Evolutionary conservation across 2,113 vertebrate species (phyloP).

Genomic region (Addax nasomaculatus): DNA sequence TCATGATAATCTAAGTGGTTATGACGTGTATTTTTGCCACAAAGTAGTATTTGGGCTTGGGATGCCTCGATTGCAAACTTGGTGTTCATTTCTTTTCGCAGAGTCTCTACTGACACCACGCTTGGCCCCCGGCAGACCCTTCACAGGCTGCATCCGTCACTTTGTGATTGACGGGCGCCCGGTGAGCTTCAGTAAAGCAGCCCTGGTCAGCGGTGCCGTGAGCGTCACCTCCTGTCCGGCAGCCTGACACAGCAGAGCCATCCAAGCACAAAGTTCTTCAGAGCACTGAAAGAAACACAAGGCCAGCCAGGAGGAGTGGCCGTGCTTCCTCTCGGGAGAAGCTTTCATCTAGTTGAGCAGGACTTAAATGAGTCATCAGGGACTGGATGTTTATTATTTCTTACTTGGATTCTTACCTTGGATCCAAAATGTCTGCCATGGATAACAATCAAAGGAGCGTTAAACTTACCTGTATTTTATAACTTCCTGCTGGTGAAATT

Average conservation of each 20-base stretch:
- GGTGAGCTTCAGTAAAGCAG: slow-evolving; percentile 90
- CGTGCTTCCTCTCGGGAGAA: background rate
- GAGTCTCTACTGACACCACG: slow-evolving; percentile 85
- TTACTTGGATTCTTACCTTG: slow-evolving; percentile 37
- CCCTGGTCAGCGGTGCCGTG: slow-evolving; percentile 90
- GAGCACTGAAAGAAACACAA: slow-evolving; percentile 32
- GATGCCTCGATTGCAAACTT: background rate
- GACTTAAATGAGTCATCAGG: slow-evolving; percentile 47
- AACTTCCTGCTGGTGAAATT: slow-evolving; percentile 33
- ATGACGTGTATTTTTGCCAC: background rate
- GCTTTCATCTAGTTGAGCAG: background rate
- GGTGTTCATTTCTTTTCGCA: slow-evolving; percentile 64
- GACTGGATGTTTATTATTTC: slow-evolving; percentile 53
- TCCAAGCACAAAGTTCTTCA: background rate
- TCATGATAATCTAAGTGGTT: background rate
- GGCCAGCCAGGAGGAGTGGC: background rate
- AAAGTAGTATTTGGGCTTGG: background rate
- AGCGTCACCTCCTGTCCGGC: slow-evolving; percentile 91
- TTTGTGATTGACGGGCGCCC: slow-evolving; percentile 87
- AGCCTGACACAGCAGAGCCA: slow-evolving; percentile 72
- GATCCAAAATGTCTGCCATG: slow-evolving; percentile 34
- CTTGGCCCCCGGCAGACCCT: slow-evolving; percentile 83
- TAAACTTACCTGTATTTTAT: background rate
- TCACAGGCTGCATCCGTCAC: slow-evolving; percentile 92
- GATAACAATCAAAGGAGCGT: slow-evolving; percentile 47